Evolutionary conservation across 1,140 invertebrate species (phyloP), one percentile per base, ranked within the genome.

Genomic region (Diprion similis): DNA sequence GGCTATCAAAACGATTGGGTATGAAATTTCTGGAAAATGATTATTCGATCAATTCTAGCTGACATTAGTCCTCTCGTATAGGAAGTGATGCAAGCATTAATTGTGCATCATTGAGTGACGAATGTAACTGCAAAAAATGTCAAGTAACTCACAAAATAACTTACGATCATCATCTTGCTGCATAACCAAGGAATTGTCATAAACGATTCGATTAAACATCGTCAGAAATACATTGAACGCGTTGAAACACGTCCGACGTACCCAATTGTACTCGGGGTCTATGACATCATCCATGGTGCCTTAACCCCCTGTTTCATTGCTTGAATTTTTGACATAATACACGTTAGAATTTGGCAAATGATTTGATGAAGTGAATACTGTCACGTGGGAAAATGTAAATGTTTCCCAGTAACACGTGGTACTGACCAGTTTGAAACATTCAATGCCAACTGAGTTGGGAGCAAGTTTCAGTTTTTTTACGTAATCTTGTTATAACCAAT

Each of bases 191-290:
- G 80, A 64, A 15, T 80, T 79, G 10, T 87, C 82, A 11, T 78
- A 79, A 64, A 82, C 77, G 9, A 76, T 80, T 45, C 82, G 66
- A 71, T 87, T 83, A 13, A 80, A 47, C 80, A 87, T 84, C 9
- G 85, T 85, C 47, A 86, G 66, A 46, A 79, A 81, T 11, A 87
- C 47, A 66, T 84, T 86, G 46, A 84, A 81, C 4, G 76, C 80
- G 46, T 86, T 87, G 10, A 79, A 66, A 51, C 79, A 83, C 8
- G 79, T 82, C 76, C 84, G 78, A 64, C 80, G 4, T 3, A 87
- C 46, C 85, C 84, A 86, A 45, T 82, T 71, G 70, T 78, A 86
- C 72, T 87, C 84, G 1, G 82, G 74, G 77, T 86, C 84, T 11
- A 9, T 51, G n/a, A 71, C 51, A 13, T 59, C 51, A 10, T 59